A percentile compares a stretch with the other conserved stretches of the same genome.
These are phyloP conservation scores for Acanthis flammea DNA, from an alignment of 2,797 vertebrate genomes.

Conservation along the genomic window DNA sequence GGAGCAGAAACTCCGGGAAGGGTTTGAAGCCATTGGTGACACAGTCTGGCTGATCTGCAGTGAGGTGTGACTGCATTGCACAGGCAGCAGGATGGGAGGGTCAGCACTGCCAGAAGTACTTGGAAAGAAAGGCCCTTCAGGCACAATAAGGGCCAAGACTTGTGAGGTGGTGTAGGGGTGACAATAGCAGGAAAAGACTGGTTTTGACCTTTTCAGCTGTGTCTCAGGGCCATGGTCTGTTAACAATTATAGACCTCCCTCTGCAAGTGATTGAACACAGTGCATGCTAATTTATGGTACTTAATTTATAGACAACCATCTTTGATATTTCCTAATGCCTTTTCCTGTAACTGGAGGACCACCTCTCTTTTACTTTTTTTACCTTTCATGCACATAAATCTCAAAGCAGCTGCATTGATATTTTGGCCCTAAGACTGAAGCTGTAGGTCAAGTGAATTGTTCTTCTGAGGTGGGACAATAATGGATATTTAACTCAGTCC, in stretches of 20 bases:
- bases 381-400: not conserved
- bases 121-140: not conserved
- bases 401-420: not conserved
- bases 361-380: not conserved
- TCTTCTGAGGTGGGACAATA: not conserved
- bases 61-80: not conserved
- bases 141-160: not conserved
- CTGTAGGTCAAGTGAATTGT: not conserved
- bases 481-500: not conserved
- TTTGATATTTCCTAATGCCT: not conserved
- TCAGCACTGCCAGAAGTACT: not conserved
- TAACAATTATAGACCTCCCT: not conserved
- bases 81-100: not conserved
- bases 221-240: not conserved
- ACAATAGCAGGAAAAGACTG: not conserved
- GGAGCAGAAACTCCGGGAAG: not conserved
- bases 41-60: not conserved
- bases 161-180: not conserved
- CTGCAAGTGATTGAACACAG: not conserved
- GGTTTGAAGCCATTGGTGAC: not conserved
- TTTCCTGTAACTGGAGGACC: not conserved
- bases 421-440: not conserved
- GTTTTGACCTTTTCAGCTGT: not conserved
- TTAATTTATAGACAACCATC: not conserved
- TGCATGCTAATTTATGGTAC: not conserved